phyloP scores from a whole-genome alignment of 2,113 vertebrate genomes.

The Pungitius pungitius region DNA sequence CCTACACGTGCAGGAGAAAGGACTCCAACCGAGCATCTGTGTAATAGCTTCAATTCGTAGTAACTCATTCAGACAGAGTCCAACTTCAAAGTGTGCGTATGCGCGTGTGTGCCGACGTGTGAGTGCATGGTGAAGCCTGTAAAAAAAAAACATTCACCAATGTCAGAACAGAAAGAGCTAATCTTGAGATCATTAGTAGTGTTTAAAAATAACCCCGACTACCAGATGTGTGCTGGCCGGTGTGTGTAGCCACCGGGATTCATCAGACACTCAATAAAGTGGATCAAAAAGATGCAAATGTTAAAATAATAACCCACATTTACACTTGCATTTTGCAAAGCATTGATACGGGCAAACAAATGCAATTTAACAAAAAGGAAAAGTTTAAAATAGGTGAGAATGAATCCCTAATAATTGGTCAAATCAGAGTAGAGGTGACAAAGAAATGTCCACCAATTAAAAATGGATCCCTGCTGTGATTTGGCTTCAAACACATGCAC shows the following conservation, averaged over 20 bases:
- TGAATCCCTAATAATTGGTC: not conserved
- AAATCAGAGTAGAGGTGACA: not conserved
- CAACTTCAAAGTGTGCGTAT: conserved; percentile 51
- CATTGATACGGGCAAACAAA: not conserved
- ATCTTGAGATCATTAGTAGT: conserved; percentile 71
- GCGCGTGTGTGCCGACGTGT: conserved; percentile 24
- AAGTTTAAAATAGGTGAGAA: not conserved
- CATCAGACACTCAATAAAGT: conserved; percentile 32
- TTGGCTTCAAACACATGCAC: conserved; percentile 19
- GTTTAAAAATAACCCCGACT: conserved; percentile 67
- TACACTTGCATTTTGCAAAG: not conserved
- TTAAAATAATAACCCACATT: not conserved
- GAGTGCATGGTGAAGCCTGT: conserved; percentile 40
- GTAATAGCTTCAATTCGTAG: conserved; percentile 46
- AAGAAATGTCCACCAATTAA: conserved; percentile 1
- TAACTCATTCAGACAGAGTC: conserved; percentile 24
- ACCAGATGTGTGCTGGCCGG: conserved; percentile 62
- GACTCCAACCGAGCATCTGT: conserved; percentile 55
- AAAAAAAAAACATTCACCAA: conserved; percentile 51
- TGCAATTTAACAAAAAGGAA: not conserved
- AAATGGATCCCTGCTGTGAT: conserved; percentile 16
- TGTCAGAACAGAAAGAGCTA: conserved; percentile 54
- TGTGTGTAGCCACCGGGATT: conserved; percentile 28
- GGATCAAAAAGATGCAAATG: not conserved
- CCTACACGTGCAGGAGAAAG: conserved; percentile 16